Conservation (phyloP, 1,140 invertebrate species). For the Linepithema humile region DNA sequence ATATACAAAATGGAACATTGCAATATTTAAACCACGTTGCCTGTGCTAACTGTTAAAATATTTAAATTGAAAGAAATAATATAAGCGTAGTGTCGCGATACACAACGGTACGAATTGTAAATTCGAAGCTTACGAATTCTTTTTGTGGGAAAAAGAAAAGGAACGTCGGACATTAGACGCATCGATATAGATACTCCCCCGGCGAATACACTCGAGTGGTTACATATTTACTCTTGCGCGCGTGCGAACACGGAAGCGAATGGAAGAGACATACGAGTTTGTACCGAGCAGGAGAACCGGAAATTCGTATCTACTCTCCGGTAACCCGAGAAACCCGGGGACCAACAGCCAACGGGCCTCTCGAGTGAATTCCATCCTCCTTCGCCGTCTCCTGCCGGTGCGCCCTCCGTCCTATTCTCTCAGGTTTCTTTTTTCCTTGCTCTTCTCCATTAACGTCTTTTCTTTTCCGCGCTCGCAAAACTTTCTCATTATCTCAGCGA, state of each 20-base stretch:
- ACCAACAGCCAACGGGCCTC: slow-evolving; percentile 54
- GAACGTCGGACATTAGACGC: background rate
- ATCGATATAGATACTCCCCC: slow-evolving; percentile 46
- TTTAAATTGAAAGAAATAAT: slow-evolving; percentile 10
- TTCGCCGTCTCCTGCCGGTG: slow-evolving; percentile 35
- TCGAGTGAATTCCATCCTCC: slow-evolving; percentile 54
- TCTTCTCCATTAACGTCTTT: slow-evolving; percentile 61
- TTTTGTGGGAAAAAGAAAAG: background rate
- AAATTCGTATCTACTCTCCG: slow-evolving; percentile 64
- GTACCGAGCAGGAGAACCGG: slow-evolving; percentile 35
- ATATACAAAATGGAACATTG: no score
- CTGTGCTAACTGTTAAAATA: background rate
- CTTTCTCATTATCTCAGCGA: slow-evolving; percentile 65
- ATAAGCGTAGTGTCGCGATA: background rate
- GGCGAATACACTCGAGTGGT: background rate
- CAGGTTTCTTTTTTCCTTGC: slow-evolving; percentile 41
- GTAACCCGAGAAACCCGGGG: slow-evolving; percentile 59
- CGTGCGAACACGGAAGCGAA: background rate
- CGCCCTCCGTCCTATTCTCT: background rate
- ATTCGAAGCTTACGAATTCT: background rate
- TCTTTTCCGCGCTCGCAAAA: slow-evolving; percentile 53
- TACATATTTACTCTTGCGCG: background rate
- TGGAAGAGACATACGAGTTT: slow-evolving; percentile 41
- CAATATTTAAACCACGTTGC: no score
- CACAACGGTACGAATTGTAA: background rate